phyloP scores from a whole-genome alignment of 2,888 invertebrate genomes.

The Drosophila kambysellisi region DNA sequence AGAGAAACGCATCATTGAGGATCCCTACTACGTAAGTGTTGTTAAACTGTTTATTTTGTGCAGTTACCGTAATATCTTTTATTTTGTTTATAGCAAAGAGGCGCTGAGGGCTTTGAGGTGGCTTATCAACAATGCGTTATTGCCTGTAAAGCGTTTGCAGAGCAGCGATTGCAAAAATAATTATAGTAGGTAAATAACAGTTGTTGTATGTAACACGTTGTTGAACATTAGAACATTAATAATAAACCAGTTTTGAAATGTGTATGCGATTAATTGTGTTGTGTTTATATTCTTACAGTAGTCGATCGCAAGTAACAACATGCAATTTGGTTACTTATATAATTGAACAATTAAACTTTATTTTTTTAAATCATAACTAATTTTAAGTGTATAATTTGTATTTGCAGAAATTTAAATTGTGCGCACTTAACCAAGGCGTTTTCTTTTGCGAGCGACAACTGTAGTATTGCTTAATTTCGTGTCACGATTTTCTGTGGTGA shows the following conservation, averaged over 20 bases:
- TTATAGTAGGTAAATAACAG: slow-evolving; percentile 14
- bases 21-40: slow-evolving; percentile 95
- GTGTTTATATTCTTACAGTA: background rate
- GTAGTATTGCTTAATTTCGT: background rate
- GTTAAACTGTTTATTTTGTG: background rate
- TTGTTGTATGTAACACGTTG: slow-evolving; percentile 12
- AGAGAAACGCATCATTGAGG: slow-evolving; percentile 92
- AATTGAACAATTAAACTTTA: no score
- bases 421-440: background rate
- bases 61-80: background rate
- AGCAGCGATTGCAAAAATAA: slow-evolving; percentile 74
- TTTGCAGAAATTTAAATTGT: background rate
- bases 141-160: slow-evolving; percentile 89
- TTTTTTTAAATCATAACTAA: background rate
- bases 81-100: slow-evolving; percentile 87
- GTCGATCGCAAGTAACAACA: background rate
- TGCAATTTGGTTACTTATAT: no score
- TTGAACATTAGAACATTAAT: background rate
- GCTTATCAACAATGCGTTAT: slow-evolving; percentile 91
- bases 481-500: slow-evolving; percentile 7
- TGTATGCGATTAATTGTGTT: background rate
- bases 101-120: slow-evolving; percentile 90
- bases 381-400: no score
- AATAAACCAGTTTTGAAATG: slow-evolving; percentile 41
- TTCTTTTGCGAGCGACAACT: background rate